Evolutionary conservation across 2,113 vertebrate species (phyloP).

Genomic region (Willisornis vidua): DNA sequence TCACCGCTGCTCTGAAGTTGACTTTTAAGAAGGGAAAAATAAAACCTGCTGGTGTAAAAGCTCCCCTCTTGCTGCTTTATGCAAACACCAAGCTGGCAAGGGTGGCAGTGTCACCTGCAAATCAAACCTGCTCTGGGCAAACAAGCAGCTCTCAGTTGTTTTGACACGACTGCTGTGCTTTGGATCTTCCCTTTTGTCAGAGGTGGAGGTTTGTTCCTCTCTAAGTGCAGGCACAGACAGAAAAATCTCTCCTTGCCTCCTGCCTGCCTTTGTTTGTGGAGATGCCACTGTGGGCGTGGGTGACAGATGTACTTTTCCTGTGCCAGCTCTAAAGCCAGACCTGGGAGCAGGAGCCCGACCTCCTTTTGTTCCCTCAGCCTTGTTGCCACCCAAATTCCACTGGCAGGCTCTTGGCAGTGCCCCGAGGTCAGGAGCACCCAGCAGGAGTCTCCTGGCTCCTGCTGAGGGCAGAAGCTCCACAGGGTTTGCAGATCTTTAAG

Average conservation of each 20-base stretch:
- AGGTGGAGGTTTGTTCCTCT: not conserved
- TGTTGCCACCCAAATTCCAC: slow-evolving; percentile 10
- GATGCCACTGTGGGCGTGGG: not conserved
- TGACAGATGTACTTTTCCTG: slow-evolving; percentile 25
- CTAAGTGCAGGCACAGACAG: not conserved
- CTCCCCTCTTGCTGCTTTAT: not conserved
- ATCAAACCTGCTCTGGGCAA: not conserved
- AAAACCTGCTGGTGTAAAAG: not conserved
- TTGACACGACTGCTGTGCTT: not conserved
- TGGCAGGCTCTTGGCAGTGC: slow-evolving; percentile 3
- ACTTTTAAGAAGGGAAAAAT: not conserved
- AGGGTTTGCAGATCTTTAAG: not conserved
- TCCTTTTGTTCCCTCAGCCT: not conserved
- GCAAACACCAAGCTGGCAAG: not conserved
- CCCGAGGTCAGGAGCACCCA: not conserved
- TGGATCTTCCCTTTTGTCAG: not conserved
- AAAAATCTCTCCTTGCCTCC: not conserved
- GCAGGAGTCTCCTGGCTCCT: not conserved
- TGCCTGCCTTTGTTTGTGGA: not conserved
- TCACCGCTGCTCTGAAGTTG: not conserved
- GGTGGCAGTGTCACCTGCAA: not conserved
- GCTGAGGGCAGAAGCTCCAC: not conserved
- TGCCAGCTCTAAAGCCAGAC: not conserved
- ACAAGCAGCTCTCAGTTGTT: not conserved
- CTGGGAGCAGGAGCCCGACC: not conserved